Evolutionary conservation across 2,888 invertebrate genomes (phyloP), one percentile per base, ranked within the genome.

Genomic region (Serripes groenlandicus): DNA sequence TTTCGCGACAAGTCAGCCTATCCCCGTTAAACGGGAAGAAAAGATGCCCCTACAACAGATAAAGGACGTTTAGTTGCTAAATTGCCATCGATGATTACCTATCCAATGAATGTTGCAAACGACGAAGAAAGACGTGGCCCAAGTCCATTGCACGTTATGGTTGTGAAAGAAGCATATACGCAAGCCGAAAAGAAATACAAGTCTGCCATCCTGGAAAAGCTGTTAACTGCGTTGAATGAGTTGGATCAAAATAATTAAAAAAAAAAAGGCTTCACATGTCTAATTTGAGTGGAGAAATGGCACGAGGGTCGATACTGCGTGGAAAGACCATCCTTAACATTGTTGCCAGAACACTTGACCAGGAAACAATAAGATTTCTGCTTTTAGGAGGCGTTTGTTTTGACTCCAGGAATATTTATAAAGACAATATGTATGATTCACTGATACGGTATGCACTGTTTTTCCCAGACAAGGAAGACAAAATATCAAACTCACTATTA

Each of bases 121-220:
- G 18, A 42, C 35, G 30, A 30, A 5, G 26, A 52, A 30, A 58
- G 37, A 15, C 0, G 21, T 2, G 70, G 76, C 18, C 60, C 49
- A 21, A 69, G 69, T 9, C 76, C 76, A 1, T 21, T 76, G 0
- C 69, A 76, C 37, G 15, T 70, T 18, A 60, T 70, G 30, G 34
- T 76, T 4, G 37, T 76, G 7, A 76, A 76, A n/a, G 58, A 62
- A 60, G 32, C 35, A 15, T 7, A 15, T 11, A 34, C 15, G 9
- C 32, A 62, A n/a, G 15, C 15, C 7, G 62, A 32, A n/a, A 3
- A 30, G 32, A 18, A 21, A 15, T 62, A 30, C 34, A 62, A 62
- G n/a, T 2, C 32, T 30, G 34, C 21, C 0, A 62, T 34, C n/a
- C 1, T 62, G 32, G 7, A 15, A 0, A 3, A 62, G 7, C 32